phyloP scores from a whole-genome alignment of 2,797 vertebrate species.

The Streptopelia turtur region DNA sequence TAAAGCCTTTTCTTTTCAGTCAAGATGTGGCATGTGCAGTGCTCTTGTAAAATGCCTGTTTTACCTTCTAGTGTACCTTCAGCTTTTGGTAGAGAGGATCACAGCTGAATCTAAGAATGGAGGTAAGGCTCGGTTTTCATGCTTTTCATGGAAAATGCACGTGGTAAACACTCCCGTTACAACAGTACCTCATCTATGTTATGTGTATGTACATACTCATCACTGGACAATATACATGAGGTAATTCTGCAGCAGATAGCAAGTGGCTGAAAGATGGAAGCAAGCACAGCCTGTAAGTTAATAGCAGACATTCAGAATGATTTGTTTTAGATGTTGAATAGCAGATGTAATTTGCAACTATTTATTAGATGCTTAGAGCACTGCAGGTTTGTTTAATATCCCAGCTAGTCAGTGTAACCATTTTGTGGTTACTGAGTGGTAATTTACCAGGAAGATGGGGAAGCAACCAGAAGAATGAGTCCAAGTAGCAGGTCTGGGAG shows the following conservation, averaged over 20 bases:
- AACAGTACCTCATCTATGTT: background rate
- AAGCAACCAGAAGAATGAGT: background rate
- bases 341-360: background rate
- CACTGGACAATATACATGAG: background rate
- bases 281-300: background rate
- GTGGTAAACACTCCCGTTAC: background rate
- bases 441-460: background rate
- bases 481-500: background rate
- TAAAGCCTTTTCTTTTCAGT: background rate
- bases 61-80: background rate
- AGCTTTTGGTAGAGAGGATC: background rate
- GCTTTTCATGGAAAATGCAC: background rate
- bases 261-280: background rate
- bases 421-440: background rate
- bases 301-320: background rate
- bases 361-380: background rate
- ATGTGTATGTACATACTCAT: accelerated
- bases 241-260: background rate
- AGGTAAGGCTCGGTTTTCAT: background rate
- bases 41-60: background rate
- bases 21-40: background rate
- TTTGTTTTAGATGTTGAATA: background rate
- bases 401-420: background rate
- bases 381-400: background rate
- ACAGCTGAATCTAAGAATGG: background rate